Conservation (phyloP, 2,113 vertebrate species). For the Nothobranchius kuhntae region DNA sequence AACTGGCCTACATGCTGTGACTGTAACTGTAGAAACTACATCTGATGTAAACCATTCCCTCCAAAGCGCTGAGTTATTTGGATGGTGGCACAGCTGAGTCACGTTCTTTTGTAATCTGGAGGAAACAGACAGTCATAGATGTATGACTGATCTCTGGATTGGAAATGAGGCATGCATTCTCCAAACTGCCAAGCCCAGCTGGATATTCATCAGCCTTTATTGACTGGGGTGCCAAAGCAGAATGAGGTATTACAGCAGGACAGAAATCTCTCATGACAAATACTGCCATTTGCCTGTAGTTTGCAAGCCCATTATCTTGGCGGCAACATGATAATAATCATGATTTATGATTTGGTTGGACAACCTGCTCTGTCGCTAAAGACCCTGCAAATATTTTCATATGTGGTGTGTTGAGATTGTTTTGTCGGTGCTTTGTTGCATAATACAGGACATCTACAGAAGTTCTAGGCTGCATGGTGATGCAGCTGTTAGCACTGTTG, state of each 20-base stretch:
- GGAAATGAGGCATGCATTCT: constrained; percentile 11
- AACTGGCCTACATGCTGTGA: constrained; percentile 13
- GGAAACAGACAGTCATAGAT: constrained; percentile 9
- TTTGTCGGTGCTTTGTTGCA: neutral
- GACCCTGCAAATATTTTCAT: constrained; percentile 20
- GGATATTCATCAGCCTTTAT: constrained; percentile 55
- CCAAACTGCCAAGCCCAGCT: constrained; percentile 33
- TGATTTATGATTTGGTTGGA: constrained; percentile 52
- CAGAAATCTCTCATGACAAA: constrained; percentile 50
- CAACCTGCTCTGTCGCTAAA: constrained; percentile 30
- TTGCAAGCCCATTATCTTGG: constrained; percentile 37
- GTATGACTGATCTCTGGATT: constrained; percentile 31
- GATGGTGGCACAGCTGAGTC: neutral
- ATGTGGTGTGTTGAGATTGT: neutral
- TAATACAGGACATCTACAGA: neutral
- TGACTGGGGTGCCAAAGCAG: constrained; percentile 56
- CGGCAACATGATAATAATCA: constrained; percentile 45
- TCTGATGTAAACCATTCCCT: constrained; percentile 13
- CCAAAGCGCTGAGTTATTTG: constrained; percentile 10
- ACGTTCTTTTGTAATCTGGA: constrained; percentile 8
- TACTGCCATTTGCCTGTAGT: constrained; percentile 49
- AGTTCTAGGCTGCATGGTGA: too few species aligned
- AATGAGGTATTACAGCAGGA: constrained; percentile 43
- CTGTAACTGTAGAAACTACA: constrained; percentile 11
- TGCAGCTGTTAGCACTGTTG: too few species aligned